Evolutionary conservation across 2,113 vertebrate genomes (phyloP).

Genomic region (Callipepla californica): DNA sequence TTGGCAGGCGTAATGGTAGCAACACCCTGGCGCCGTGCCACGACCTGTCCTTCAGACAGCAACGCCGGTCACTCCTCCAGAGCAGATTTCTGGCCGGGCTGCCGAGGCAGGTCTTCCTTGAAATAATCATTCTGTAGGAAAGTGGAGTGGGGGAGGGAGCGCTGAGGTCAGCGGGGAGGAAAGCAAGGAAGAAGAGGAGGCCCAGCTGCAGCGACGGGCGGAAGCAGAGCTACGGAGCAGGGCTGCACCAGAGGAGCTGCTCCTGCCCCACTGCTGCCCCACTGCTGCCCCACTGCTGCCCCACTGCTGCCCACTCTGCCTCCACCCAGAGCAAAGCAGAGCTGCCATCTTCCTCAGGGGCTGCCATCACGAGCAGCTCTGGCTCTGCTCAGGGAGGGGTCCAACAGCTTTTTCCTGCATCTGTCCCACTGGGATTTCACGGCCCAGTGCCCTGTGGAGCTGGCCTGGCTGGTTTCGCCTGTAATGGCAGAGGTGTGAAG

Average conservation of each 20-base stretch:
- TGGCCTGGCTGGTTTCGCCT: neutral
- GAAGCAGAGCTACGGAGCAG: neutral
- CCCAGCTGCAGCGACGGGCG: conserved; percentile 13
- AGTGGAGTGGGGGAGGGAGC: neutral
- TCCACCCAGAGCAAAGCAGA: neutral
- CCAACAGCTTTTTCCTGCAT: neutral
- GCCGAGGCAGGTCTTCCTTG: conserved; percentile 69
- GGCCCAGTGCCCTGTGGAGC: neutral
- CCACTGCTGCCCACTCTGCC: neutral
- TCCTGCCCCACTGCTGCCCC: neutral
- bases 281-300: neutral
- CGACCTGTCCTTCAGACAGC: conserved; percentile 78
- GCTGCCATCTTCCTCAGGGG: neutral
- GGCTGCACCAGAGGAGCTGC: neutral
- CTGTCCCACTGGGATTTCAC: neutral
- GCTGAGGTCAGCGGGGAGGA: neutral
- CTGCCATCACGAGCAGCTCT: neutral
- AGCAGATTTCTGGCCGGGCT: conserved; percentile 56
- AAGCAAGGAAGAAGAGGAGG: conserved; percentile 25
- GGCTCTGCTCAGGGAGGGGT: neutral
- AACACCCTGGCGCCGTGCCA: conserved; percentile 58
- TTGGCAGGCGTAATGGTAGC: conserved; percentile 64
- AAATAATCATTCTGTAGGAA: conserved; percentile 58
- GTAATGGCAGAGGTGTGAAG: neutral
- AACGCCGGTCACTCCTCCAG: conserved; percentile 66